These are phyloP conservation scores for Cacajao melanocephalus DNA, from an alignment of 2,797 vertebrate species.

Conservation along the genomic window DNA sequence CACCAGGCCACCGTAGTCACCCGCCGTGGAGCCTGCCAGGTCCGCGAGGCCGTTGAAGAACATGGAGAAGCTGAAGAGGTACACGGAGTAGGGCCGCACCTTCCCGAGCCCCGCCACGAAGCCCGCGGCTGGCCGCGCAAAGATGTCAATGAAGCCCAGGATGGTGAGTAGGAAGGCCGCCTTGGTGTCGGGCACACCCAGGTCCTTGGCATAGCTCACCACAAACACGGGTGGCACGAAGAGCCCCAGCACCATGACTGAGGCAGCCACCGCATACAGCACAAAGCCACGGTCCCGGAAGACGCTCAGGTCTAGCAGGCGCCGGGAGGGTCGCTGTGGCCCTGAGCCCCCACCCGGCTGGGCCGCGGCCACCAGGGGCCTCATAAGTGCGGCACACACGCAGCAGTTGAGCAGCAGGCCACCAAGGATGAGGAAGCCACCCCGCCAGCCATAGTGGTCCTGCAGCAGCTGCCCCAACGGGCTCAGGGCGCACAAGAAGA, in stretches of 20 bases:
- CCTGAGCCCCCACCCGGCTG: constrained; percentile 69
- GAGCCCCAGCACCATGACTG: constrained; percentile 96
- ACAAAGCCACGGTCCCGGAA: constrained; percentile 93
- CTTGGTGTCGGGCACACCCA: constrained; percentile 91
- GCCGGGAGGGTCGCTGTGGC: constrained; percentile 76
- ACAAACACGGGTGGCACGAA: constrained; percentile 97
- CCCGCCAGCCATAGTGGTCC: constrained; percentile 93
- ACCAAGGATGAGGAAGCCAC: constrained; percentile 95
- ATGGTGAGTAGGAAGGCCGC: constrained; percentile 94
- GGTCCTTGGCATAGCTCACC: constrained; percentile 95
- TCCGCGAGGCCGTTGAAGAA: constrained; percentile 94
- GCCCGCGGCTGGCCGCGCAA: constrained; percentile 93
- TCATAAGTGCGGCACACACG: constrained; percentile 94
- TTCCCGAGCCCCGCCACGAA: constrained; percentile 90
- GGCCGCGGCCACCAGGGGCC: constrained; percentile 86
- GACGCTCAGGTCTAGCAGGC: constrained; percentile 94
- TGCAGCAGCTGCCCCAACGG: constrained; percentile 94
- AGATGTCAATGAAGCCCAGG: constrained; percentile 96
- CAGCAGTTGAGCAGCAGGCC: constrained; percentile 96
- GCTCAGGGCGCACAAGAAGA: constrained; percentile 94
- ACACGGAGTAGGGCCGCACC: constrained; percentile 93
- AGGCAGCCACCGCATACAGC: constrained; percentile 92
- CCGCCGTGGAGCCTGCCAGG: constrained; percentile 89
- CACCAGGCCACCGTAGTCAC: constrained; percentile 88
- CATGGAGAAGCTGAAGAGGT: constrained; percentile 96